Evolutionary conservation across 2,113 vertebrate species (phyloP).

Genomic region (Corythoichthys intestinalis): DNA sequence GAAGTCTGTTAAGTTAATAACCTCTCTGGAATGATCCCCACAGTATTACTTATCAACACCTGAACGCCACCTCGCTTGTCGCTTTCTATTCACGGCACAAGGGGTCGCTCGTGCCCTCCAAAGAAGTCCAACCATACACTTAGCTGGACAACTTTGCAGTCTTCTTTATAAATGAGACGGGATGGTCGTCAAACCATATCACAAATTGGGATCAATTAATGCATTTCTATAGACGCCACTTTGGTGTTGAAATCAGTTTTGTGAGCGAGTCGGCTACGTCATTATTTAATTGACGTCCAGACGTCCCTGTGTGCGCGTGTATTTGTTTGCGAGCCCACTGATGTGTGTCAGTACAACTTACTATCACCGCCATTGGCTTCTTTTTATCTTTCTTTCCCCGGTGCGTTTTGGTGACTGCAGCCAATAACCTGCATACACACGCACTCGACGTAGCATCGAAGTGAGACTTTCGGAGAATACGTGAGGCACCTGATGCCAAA

Average conservation of each 20-base stretch:
- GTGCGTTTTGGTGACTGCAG: conserved; percentile 17
- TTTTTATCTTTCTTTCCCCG: conserved; percentile 27
- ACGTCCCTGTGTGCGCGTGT: not conserved
- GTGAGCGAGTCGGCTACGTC: no score
- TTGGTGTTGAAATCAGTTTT: not conserved
- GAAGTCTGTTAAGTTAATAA: not conserved
- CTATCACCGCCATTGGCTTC: conserved; percentile 22
- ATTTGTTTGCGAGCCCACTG: conserved; percentile 4
- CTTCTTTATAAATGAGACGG: not conserved
- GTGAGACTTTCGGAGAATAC: conserved; percentile 24
- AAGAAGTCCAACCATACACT: conserved; percentile 16
- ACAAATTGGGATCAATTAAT: not conserved
- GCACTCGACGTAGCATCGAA: conserved; percentile 20
- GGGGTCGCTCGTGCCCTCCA: conserved; percentile 54
- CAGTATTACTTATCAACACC: not conserved
- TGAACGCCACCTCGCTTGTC: not conserved
- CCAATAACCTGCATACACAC: conserved; percentile 1
- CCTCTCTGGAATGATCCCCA: not conserved
- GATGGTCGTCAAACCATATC: not conserved
- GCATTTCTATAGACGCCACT: not conserved
- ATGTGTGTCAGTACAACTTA: conserved; percentile 17
- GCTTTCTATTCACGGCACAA: conserved; percentile 29
- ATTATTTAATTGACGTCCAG: not conserved
- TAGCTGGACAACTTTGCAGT: conserved; percentile 36
- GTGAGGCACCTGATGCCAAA: conserved; percentile 27